A percentile compares a stretch with the other conserved stretches of the same genome.
phyloP scores from a whole-genome alignment of 2,797 vertebrate genomes.

The Muraenolepis orangiensis region DNA sequence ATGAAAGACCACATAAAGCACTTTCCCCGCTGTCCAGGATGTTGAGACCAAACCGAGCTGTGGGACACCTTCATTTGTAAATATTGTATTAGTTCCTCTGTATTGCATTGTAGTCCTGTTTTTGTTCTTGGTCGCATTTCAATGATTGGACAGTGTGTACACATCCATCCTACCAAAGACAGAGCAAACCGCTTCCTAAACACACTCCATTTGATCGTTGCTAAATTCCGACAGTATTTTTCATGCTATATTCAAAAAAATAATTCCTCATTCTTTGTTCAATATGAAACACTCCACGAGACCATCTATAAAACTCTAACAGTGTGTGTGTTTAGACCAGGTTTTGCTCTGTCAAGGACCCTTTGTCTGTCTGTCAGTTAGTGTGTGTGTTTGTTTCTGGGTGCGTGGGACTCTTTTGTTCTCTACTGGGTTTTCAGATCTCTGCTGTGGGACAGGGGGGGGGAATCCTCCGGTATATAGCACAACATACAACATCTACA shows the following conservation, averaged over 20 bases:
- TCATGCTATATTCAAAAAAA: background rate
- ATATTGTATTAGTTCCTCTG: slow-evolving; percentile 43
- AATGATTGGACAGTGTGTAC: background rate
- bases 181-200: slow-evolving; percentile 47
- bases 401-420: slow-evolving; percentile 39
- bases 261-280: background rate
- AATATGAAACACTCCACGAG: background rate
- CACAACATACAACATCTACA: background rate
- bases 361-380: too few relatives aligned
- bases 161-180: background rate
- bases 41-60: background rate
- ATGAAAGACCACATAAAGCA: slow-evolving; percentile 17
- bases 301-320: background rate
- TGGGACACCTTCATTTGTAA: slow-evolving; percentile 24
- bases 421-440: slow-evolving; percentile 70
- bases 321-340: slow-evolving; percentile 46
- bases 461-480: background rate
- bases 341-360: slow-evolving; percentile 14
- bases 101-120: slow-evolving; percentile 22
- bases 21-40: slow-evolving; percentile 7
- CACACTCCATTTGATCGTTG: slow-evolving; percentile 25
- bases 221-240: background rate
- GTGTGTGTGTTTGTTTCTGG: slow-evolving; percentile 17
- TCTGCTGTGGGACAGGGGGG: slow-evolving; percentile 44
- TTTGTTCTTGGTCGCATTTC: background rate